Base-by-base conservation (phyloP, 2,797 vertebrate genomes). In the Microctenopoma stevenorrisi region DNA sequence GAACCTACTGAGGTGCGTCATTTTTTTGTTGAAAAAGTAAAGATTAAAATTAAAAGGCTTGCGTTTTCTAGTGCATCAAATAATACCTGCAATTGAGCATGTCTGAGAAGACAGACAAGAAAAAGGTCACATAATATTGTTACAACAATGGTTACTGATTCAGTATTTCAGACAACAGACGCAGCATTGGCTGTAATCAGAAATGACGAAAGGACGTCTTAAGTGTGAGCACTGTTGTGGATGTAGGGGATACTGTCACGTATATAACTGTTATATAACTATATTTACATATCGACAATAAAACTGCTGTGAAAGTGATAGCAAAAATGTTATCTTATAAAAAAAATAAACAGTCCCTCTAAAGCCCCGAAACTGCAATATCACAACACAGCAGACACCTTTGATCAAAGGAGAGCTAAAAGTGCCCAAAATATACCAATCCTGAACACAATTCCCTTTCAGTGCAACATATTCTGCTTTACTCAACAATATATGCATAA, bases 121-220 rank as follows among this genome's bases (percentile, higher is more conserved):
- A 72, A 64, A 72, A 68, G 47, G 54, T 48, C 50, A 73, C 57
- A 79, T 33, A 69, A 76, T 51, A 37, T 64, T 74, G 52, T 74
- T 74, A 57, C 28, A 59, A 30, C 44, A 82, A 51, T 64, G 67
- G 79, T 74, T 86, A 68, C 40, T 58, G 61, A 64, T 30, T 30
- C 28, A 64, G 46, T 49, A 60, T 72, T 82, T 68, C 50, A 70
- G 42, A 35, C 61, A 35, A 28, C 44, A 70, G 62, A 38, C 51
- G 44, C 4, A 62, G 47, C 52, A 75, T 70, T 69, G 58, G 55
- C 70, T 64, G 60, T 30, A 72, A 59, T 77, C 68, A 76, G 61
- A 25, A 61, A 68, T 71, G 55, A 78, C 69, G 73, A 40, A 72
- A 52, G 37, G 51, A 52, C 65, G 50, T 75, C 48, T 15, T 28